Base-by-base conservation (phyloP, 1,140 invertebrate genomes). In the Lepidotrigona ventralis region DNA sequence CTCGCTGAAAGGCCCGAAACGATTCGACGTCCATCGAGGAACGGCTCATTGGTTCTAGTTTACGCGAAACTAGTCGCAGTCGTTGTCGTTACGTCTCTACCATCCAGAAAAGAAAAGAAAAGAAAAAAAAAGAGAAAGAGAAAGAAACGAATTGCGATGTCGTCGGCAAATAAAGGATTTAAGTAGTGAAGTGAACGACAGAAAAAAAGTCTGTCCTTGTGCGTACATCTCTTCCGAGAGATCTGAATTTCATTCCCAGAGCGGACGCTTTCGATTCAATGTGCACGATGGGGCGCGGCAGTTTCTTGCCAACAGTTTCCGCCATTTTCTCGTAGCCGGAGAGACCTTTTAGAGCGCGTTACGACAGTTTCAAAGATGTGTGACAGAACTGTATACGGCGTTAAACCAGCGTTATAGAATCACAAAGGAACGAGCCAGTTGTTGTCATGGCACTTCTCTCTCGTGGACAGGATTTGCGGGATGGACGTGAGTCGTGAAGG, bases 231-330 rank as follows among this genome's bases (percentile, higher is more conserved):
- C 17, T 76, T 23, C 21, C 56, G 21, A 6, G 33, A 46, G 46
- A 54, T 54, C 51, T 76, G 63, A 76, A 76, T 76, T 3, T 76
- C 73, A 63, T 76, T 76, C 58, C 15, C 23, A 33, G 21, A 75
- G 23, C 33, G 73, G n/a, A 63, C n/a, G 63, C 73, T 51, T 51
- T 76, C 73, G 63, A 76, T 76, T 76, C 73, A 63, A 51, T 75
- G 73, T 64, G 46, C 33, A 39, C 29, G 73, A 46, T 8, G 6
- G 8, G 8, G 39, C 39, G 39, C 39, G 39, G 39, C 39, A 46
- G 39, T 46, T 46, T 2, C 14, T 11, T 51, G 23, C 19, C 9
- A 60, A 46, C 23, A 11, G n/a, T n/a, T n/a, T 76, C 33, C 17
- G 21, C 23, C 73, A 63, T 63, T 76, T n/a, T 63, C 56, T 26